Conservation (phyloP, 2,888 invertebrate species). For the Drosophila melanosoma region DNA sequence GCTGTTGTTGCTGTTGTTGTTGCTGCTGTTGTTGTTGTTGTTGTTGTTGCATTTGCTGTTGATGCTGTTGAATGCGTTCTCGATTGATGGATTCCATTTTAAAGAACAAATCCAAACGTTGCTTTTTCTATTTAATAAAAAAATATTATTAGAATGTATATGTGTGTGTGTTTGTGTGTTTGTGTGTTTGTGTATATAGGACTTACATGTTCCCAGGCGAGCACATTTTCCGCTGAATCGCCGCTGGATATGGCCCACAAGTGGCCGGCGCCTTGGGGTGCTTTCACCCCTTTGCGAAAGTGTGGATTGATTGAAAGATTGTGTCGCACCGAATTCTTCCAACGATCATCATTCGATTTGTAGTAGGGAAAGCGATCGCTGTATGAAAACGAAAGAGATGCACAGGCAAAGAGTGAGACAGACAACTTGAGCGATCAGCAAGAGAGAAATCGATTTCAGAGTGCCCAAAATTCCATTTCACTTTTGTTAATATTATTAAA, state of each 20-base stretch:
- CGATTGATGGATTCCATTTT: slow-evolving; percentile 85
- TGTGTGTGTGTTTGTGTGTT: not conserved
- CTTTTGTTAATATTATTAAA: not conserved
- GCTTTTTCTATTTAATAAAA: slow-evolving; percentile 85
- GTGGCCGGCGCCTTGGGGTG: slow-evolving; percentile 94
- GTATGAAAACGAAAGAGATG: slow-evolving; percentile 26
- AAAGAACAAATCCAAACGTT: slow-evolving; percentile 86
- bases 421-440: not conserved
- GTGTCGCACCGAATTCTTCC: slow-evolving; percentile 97
- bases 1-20: slow-evolving; percentile 46
- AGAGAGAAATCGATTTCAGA: not conserved
- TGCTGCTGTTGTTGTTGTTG: slow-evolving; percentile 61
- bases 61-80: slow-evolving; percentile 82
- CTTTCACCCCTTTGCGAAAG: slow-evolving; percentile 94
- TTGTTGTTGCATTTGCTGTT: slow-evolving; percentile 69
- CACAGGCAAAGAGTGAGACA: not conserved
- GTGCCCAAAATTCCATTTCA: not conserved
- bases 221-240: slow-evolving; percentile 86
- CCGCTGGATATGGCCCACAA: slow-evolving; percentile 93
- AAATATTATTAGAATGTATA: not conserved
- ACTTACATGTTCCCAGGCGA: slow-evolving; percentile 87
- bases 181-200: not conserved
- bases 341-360: slow-evolving; percentile 95
- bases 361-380: slow-evolving; percentile 95
- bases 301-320: slow-evolving; percentile 96